A percentile compares a stretch with the other conserved stretches of the same genome.
These are phyloP conservation scores for Pachyseris speciosa DNA, from an alignment of 64 coral and sea anemone genomes.

Conservation along the genomic window DNA sequence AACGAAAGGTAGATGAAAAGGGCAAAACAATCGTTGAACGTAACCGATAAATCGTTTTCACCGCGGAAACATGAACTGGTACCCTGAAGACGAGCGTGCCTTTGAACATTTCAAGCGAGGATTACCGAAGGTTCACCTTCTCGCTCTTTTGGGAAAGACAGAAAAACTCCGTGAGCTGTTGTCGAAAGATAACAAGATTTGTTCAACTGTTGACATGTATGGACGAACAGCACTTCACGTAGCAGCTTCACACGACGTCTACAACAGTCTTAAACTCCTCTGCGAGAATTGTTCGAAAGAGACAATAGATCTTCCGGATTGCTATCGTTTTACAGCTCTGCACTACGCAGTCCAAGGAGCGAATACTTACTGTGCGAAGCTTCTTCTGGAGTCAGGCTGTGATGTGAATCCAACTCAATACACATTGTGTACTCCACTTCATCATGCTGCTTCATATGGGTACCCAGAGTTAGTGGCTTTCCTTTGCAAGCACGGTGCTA, in stretches of 20 bases:
- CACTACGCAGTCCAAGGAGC: conserved; percentile 74
- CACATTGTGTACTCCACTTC: conserved; percentile 48
- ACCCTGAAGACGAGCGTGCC: neutral
- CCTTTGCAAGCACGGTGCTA: conserved; percentile 60
- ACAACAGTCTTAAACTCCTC: conserved; percentile 35
- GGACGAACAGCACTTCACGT: conserved; percentile 53
- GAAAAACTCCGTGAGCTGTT: neutral
- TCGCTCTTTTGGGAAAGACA: neutral
- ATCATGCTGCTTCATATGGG: conserved; percentile 53
- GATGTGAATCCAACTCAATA: conserved; percentile 6
- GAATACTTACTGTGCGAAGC: conserved; percentile 29
- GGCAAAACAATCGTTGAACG: too few species aligned
- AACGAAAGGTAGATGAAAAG: too few species aligned
- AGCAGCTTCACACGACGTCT: conserved; percentile 38
- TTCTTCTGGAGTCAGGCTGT: conserved; percentile 46
- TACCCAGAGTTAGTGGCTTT: conserved; percentile 56
- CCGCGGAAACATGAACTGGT: neutral
- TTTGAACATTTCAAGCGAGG: conserved; percentile 9
- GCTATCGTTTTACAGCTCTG: conserved; percentile 58
- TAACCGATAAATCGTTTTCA: too few species aligned
- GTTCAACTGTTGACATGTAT: conserved; percentile 38
- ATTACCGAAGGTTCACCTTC: neutral
- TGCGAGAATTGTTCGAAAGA: conserved; percentile 35
- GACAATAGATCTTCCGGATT: conserved; percentile 45
- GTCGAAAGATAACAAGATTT: neutral